Evolutionary conservation across 2,113 vertebrate genomes (phyloP).

Genomic region (Tachysurus fulvidraco): DNA sequence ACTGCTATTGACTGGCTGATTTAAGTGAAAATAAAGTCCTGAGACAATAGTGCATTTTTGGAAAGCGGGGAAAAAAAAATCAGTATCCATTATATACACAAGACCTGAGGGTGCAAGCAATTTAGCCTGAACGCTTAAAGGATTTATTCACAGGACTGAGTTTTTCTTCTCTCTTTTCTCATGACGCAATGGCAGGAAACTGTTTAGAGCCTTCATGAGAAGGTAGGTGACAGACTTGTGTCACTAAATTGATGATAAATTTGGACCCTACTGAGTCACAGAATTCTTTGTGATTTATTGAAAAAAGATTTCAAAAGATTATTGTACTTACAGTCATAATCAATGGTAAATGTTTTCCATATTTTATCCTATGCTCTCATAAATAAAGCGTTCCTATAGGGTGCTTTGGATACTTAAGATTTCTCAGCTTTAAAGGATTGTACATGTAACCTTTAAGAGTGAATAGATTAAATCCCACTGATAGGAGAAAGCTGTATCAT

Average conservation of each 20-base stretch:
- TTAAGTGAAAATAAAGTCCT: constrained; percentile 37
- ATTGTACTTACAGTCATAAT: neutral
- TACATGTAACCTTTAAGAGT: neutral
- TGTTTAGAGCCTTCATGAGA: constrained; percentile 18
- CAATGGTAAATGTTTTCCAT: neutral
- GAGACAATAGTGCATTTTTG: constrained; percentile 22
- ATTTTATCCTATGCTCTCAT: neutral
- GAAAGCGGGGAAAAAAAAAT: neutral
- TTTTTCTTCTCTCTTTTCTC: constrained; percentile 11
- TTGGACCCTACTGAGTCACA: constrained; percentile 13
- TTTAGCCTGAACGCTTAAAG: neutral
- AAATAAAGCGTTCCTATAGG: neutral
- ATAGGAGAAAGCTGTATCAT: neutral
- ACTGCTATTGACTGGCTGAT: constrained; percentile 46
- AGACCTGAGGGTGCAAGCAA: constrained; percentile 4
- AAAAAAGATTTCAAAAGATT: no score
- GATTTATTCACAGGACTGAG: neutral
- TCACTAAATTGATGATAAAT: constrained; percentile 18
- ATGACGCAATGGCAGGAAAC: constrained; percentile 53
- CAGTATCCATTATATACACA: constrained; percentile 35
- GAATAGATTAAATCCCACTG: neutral
- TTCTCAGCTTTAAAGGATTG: neutral
- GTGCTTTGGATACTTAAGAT: no score
- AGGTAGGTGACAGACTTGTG: constrained; percentile 11
- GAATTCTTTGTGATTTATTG: neutral